Conservation (phyloP, 2,888 invertebrate species). For the Drosophila austrosaltans region DNA sequence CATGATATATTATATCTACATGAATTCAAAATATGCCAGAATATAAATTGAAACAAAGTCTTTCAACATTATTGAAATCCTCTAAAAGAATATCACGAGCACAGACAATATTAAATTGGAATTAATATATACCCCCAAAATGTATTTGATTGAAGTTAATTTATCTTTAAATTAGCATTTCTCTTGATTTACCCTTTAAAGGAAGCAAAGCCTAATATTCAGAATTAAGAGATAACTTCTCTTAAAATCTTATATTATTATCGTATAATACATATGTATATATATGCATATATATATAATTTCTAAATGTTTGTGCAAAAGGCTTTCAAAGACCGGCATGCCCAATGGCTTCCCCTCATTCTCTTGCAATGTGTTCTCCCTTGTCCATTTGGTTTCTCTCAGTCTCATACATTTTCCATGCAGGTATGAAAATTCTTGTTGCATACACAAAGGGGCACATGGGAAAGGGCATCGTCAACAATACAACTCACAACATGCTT, state of each 20-base stretch:
- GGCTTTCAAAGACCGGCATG: constrained; percentile 17
- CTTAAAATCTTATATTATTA: not conserved
- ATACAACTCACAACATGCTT: constrained; percentile 3
- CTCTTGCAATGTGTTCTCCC: not conserved
- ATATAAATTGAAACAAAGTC: too few species aligned
- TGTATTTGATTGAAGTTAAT: too few species aligned
- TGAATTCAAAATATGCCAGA: too few species aligned
- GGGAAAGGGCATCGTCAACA: constrained; percentile 31
- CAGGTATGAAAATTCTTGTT: constrained; percentile 55
- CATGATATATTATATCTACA: too few species aligned
- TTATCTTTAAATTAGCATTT: too few species aligned
- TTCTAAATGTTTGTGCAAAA: not conserved
- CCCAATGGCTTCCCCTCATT: not conserved
- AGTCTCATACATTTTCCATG: constrained; percentile 35
- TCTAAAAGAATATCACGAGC: too few species aligned
- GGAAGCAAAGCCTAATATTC: too few species aligned
- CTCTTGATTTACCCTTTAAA: too few species aligned
- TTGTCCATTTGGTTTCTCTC: not conserved
- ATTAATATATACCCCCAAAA: too few species aligned
- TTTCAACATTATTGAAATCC: too few species aligned
- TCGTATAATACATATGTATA: not conserved
- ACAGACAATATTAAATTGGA: too few species aligned
- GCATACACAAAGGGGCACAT: constrained; percentile 66
- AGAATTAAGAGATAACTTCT: not conserved
- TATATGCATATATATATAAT: not conserved